These are phyloP conservation scores for Apteryx mantelli DNA, from an alignment of 2,113 vertebrate genomes.

Conservation along the genomic window DNA sequence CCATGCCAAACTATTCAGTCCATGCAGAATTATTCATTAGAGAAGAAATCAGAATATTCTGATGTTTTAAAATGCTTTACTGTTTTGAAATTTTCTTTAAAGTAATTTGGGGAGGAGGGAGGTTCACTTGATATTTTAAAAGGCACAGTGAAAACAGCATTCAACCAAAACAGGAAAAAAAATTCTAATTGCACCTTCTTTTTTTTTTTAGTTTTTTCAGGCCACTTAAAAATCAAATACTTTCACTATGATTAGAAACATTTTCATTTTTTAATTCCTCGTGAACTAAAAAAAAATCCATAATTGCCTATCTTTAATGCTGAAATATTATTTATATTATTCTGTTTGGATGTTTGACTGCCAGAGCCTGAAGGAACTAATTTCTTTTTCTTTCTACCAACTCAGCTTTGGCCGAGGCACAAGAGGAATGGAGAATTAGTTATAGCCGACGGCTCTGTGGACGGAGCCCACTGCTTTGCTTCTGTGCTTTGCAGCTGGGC, in stretches of 20 bases:
- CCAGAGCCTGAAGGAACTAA: neutral
- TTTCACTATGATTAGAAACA: neutral
- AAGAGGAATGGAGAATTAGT: neutral
- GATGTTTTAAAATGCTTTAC: neutral
- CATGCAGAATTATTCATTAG: neutral
- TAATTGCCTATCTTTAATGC: neutral
- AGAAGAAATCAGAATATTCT: neutral
- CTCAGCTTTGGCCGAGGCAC: neutral
- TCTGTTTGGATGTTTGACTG: neutral
- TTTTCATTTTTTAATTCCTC: neutral
- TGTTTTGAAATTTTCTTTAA: conserved; percentile 15
- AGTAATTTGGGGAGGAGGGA: neutral
- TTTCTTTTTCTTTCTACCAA: neutral
- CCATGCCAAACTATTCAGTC: neutral
- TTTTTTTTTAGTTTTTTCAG: neutral
- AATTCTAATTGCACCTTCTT: neutral
- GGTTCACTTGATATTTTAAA: neutral
- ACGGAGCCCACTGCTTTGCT: neutral
- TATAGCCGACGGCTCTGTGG: neutral
- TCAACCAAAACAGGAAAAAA: neutral
- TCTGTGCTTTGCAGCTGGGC: neutral
- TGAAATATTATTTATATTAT: neutral
- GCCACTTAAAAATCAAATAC: neutral
- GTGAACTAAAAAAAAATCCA: neutral
- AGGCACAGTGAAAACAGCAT: neutral